Percentiles rank a stretch among this genome's conserved stretches.
phyloP scores from a whole-genome alignment of 1,140 invertebrate genomes.

The Pristionchus pacificus region DNA sequence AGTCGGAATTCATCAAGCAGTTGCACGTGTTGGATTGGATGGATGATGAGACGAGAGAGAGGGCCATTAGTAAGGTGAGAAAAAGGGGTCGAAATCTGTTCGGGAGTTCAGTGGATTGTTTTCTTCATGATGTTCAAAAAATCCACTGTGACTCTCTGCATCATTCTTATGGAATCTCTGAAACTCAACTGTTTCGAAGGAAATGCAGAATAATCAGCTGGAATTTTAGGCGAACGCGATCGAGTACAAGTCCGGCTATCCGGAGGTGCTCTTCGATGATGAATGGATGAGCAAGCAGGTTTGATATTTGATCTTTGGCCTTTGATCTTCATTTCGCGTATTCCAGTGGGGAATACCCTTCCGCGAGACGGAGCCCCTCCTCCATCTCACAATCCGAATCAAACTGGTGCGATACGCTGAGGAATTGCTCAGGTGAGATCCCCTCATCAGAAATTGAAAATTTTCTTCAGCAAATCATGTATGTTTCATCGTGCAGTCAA shows the following conservation, averaged over 20 bases:
- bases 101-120: no score
- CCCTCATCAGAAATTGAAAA: not conserved
- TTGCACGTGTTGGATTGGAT: slow-evolving; percentile 52
- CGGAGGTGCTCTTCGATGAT: slow-evolving; percentile 44
- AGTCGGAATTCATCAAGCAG: slow-evolving; percentile 49
- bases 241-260: slow-evolving; percentile 42
- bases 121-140: no score
- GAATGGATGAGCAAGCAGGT: slow-evolving; percentile 44
- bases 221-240: slow-evolving; percentile 42
- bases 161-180: not conserved
- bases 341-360: not conserved
- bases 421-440: slow-evolving; percentile 32
- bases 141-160: no score
- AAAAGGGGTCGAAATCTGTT: no score
- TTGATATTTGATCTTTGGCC: no score
- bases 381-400: slow-evolving; percentile 42
- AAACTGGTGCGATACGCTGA: slow-evolving; percentile 33
- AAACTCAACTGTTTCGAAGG: no score
- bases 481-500: no score
- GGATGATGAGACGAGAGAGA: slow-evolving; percentile 50
- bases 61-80: slow-evolving; percentile 46
- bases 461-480: no score
- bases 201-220: no score
- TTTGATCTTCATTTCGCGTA: no score
- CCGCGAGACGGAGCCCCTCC: slow-evolving; percentile 17